phyloP scores from a whole-genome alignment of 2,113 vertebrate species.

The Larimichthys polyactis region DNA sequence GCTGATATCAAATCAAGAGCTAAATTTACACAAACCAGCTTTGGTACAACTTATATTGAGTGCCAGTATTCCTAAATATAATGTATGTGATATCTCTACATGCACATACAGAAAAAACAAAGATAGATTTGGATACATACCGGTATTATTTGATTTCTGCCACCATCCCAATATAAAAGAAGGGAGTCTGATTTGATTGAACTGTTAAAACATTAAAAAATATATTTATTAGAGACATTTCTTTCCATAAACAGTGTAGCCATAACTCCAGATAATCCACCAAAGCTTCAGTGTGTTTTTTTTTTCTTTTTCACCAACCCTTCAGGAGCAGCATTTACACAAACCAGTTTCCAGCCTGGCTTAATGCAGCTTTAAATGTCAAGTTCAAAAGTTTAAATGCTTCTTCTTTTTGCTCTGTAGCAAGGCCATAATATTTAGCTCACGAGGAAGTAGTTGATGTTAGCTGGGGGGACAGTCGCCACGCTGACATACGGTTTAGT shows the following conservation, averaged over 20 bases:
- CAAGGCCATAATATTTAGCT: constrained; percentile 11
- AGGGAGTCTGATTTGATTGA: neutral
- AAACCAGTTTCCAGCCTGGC: neutral
- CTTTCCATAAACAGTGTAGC: constrained; percentile 21
- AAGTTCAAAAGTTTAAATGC: constrained; percentile 20
- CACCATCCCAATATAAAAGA: neutral
- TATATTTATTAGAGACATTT: neutral
- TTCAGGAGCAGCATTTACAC: neutral
- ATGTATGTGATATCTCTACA: neutral
- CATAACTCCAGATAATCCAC: constrained; percentile 40
- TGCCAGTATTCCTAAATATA: no score
- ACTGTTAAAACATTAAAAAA: neutral
- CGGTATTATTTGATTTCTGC: neutral
- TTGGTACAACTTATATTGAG: neutral
- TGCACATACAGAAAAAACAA: neutral
- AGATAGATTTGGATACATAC: neutral
- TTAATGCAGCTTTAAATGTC: constrained; percentile 3
- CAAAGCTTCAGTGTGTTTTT: neutral
- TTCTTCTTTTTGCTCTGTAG: neutral
- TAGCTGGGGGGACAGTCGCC: constrained; percentile 62
- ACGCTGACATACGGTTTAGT: constrained; percentile 36
- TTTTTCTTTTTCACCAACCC: neutral
- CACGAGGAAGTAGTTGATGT: constrained; percentile 46
- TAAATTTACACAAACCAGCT: neutral
- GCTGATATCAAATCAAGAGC: neutral